These are phyloP conservation scores for Ectropis crepuscularia DNA, from an alignment of 2,888 invertebrate species.

Conservation along the genomic window DNA sequence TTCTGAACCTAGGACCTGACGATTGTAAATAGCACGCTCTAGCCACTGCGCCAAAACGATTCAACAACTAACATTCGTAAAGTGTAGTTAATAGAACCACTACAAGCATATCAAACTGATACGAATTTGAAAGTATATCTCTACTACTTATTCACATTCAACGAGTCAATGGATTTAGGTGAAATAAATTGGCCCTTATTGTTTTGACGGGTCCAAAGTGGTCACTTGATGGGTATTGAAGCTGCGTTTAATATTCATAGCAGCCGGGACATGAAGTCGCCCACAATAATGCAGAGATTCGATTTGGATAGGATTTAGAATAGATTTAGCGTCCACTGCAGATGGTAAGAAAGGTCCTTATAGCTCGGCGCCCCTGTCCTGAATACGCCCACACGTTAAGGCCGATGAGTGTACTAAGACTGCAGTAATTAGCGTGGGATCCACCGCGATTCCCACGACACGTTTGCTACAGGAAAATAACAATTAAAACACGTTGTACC, in stretches of 20 bases:
- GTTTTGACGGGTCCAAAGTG: no score
- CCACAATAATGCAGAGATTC: not conserved
- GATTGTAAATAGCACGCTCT: no score
- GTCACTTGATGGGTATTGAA: not conserved
- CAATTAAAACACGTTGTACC: constrained; percentile 59
- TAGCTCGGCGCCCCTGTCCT: constrained; percentile 2
- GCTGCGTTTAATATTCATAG: not conserved
- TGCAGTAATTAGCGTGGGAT: constrained; percentile 77
- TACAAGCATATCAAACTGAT: no score
- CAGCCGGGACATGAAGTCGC: not conserved
- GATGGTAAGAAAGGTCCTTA: not conserved
- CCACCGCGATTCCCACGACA: constrained; percentile 69
- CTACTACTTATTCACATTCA: no score
- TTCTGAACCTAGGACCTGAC: no score
- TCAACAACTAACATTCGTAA: no score
- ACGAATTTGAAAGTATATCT: no score
- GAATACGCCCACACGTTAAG: constrained; percentile 40
- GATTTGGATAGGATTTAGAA: not conserved
- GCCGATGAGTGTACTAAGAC: constrained; percentile 62
- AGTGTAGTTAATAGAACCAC: no score
- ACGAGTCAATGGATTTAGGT: no score
- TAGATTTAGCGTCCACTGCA: not conserved
- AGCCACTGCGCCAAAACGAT: no score
- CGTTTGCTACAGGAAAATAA: constrained; percentile 67
- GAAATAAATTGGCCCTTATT: not conserved